These are phyloP conservation scores for Pitta sordida DNA, from an alignment of 2,113 vertebrate genomes.

Conservation along the genomic window DNA sequence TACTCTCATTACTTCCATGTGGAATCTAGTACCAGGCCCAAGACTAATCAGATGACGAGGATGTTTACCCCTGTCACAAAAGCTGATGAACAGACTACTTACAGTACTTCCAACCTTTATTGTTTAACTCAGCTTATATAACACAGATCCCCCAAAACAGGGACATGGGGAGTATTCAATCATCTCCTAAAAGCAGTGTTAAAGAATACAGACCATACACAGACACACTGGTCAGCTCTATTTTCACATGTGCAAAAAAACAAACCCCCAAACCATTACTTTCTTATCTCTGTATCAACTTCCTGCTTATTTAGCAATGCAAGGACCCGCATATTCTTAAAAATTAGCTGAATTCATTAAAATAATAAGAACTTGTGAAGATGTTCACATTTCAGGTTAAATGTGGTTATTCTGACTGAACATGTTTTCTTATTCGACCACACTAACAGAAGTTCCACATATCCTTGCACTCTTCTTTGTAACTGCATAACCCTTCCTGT, in stretches of 20 bases:
- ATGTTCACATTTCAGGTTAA: neutral
- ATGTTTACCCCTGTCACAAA: neutral
- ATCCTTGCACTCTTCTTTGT: neutral
- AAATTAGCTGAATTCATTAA: neutral
- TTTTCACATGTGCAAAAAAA: accelerated
- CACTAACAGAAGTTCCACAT: neutral
- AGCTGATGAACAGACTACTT: neutral
- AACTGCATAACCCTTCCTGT: neutral
- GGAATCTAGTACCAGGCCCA: conserved; percentile 27
- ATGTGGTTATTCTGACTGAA: neutral
- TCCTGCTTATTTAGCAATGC: neutral
- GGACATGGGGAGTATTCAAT: neutral
- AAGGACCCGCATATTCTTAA: neutral
- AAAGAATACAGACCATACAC: neutral
- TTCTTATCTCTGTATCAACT: neutral
- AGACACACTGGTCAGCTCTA: neutral
- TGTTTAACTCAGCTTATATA: neutral
- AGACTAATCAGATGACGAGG: conserved; percentile 48
- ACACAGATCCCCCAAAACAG: neutral
- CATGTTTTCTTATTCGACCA: neutral
- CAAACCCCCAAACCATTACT: neutral
- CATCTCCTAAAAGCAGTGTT: neutral
- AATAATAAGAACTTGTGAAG: neutral
- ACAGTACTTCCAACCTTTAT: neutral
- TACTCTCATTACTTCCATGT: neutral